A percentile compares a stretch with the other conserved stretches of the same genome.
These are phyloP conservation scores for Danio tinwini DNA, from an alignment of 2,797 vertebrate species.

Conservation along the genomic window DNA sequence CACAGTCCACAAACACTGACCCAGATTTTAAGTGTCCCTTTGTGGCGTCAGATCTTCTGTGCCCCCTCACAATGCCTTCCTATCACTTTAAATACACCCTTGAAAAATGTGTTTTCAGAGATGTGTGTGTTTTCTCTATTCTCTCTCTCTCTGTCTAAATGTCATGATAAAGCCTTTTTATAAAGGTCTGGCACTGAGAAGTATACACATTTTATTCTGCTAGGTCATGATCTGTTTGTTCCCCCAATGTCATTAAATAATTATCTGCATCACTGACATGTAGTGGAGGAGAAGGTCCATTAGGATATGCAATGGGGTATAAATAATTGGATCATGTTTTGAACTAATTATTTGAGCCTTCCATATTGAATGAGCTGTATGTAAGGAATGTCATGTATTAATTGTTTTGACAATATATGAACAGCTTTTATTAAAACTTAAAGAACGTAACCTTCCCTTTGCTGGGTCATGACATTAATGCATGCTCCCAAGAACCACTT, in stretches of 20 bases:
- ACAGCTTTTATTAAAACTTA: too few species aligned
- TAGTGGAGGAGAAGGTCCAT: neutral
- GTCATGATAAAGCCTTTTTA: conserved; percentile 58
- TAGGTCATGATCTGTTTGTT: conserved; percentile 13
- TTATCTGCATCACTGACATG: neutral
- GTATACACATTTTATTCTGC: neutral
- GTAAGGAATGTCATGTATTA: neutral
- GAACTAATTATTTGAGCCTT: neutral
- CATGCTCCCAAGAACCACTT: too few species aligned
- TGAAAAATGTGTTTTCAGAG: conserved; percentile 46
- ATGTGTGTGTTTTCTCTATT: neutral
- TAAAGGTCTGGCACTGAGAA: conserved; percentile 38
- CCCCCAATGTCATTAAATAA: conserved; percentile 17
- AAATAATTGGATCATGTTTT: conserved; percentile 13
- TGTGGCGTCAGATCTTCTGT: conserved; percentile 27
- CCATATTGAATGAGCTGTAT: neutral
- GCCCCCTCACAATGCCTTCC: neutral
- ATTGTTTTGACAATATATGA: too few species aligned
- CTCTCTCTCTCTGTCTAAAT: conserved; percentile 43
- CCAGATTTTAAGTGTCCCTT: conserved; percentile 64
- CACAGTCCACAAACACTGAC: conserved; percentile 66
- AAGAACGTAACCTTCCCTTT: too few species aligned
- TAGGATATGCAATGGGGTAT: neutral
- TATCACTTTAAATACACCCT: conserved; percentile 15
- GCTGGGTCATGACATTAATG: too few species aligned